Evolutionary conservation across 2,888 invertebrate genomes (phyloP).

Genomic region (Andrena camellia): DNA sequence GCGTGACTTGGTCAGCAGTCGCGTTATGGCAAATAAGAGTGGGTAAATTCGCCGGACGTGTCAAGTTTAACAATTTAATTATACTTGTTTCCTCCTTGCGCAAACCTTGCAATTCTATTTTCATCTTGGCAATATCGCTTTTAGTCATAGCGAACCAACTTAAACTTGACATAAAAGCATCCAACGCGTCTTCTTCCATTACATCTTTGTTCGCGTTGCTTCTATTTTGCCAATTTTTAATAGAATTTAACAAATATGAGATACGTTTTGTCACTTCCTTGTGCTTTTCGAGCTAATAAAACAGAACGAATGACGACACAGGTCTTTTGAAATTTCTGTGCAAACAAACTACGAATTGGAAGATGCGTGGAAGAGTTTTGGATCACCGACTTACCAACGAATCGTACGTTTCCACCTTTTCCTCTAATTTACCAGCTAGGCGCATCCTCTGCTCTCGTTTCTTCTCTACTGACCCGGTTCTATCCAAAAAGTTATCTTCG

Average conservation of each 20-base stretch:
- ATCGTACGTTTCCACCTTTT: constrained; percentile 89
- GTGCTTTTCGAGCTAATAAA: constrained; percentile 88
- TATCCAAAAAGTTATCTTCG: constrained; percentile 97
- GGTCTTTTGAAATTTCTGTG: background rate
- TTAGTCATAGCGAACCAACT: constrained; percentile 86
- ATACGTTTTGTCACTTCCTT: constrained; percentile 86
- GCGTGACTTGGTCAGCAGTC: background rate
- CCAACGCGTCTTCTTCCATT: constrained; percentile 91
- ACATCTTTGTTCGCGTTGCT: constrained; percentile 64
- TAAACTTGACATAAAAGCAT: constrained; percentile 92
- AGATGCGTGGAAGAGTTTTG: background rate
- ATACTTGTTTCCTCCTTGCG: constrained; percentile 90
- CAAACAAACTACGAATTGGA: constrained; percentile 17
- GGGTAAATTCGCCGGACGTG: constrained; percentile 89
- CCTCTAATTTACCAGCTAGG: constrained; percentile 86
- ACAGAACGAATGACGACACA: background rate
- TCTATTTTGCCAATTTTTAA: constrained; percentile 84
- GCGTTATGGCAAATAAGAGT: constrained; percentile 83
- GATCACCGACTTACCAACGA: constrained; percentile 86
- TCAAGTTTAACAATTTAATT: constrained; percentile 91
- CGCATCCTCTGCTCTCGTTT: constrained; percentile 93
- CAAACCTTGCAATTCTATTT: constrained; percentile 89
- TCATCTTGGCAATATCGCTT: constrained; percentile 88
- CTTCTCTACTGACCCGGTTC: constrained; percentile 96
- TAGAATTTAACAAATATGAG: constrained; percentile 87